These are phyloP conservation scores for Drepana arcuata DNA, from an alignment of 1,140 invertebrate genomes.

Conservation along the genomic window DNA sequence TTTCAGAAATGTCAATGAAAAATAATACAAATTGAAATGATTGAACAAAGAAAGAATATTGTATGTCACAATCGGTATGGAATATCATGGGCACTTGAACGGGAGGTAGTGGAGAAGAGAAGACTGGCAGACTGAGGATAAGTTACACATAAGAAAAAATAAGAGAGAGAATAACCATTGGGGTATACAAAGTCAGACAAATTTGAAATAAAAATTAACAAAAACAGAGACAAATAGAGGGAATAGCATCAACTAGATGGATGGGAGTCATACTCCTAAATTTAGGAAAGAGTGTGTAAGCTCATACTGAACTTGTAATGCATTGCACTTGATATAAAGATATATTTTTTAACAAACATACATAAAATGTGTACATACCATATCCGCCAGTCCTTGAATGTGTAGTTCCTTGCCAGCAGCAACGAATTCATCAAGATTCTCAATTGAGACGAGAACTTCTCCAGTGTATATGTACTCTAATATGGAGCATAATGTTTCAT, in stretches of 20 bases:
- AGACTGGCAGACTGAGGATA: background rate
- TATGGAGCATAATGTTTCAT: constrained; percentile 11
- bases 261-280: background rate
- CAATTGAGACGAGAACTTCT: constrained; percentile 12
- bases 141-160: no score
- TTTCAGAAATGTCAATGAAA: no score
- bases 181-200: no score
- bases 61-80: background rate
- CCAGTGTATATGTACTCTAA: constrained; percentile 25
- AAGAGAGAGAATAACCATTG: no score
- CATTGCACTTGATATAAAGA: background rate
- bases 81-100: background rate
- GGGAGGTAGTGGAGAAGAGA: background rate
- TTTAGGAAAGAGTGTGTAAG: background rate
- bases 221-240: no score
- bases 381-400: constrained; percentile 18
- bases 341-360: constrained; percentile 12
- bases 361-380: constrained; percentile 29
- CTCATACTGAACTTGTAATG: background rate
- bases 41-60: background rate
- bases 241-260: background rate
- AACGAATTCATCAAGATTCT: constrained; percentile 13
- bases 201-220: background rate
- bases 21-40: background rate
- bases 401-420: constrained; percentile 14